Conservation (phyloP, 2,113 vertebrate species). For the Furnarius figulus region DNA sequence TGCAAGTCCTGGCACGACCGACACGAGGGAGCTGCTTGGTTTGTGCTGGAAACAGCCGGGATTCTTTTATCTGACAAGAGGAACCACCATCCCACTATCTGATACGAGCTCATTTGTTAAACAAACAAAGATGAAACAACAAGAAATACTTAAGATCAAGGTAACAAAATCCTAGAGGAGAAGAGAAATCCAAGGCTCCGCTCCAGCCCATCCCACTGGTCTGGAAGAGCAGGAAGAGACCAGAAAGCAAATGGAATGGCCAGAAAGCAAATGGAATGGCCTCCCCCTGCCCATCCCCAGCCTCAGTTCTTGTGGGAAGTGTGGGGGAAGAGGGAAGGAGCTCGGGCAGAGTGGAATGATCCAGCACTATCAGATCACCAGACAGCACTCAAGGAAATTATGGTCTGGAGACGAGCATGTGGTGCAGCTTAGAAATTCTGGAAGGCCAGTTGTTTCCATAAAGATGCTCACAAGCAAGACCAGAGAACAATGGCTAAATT, state of each 20-base stretch:
- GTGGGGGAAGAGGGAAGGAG: not conserved
- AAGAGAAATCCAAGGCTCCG: not conserved
- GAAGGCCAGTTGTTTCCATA: not conserved
- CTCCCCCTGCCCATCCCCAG: not conserved
- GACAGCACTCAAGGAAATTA: conserved; percentile 2
- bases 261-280: not conserved
- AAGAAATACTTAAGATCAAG: not conserved
- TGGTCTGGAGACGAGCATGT: not conserved
- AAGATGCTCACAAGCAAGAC: not conserved
- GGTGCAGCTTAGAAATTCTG: not conserved
- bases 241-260: not conserved
- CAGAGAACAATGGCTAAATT: conserved; percentile 14
- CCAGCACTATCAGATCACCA: not conserved
- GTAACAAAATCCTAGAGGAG: not conserved
- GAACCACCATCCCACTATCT: not conserved
- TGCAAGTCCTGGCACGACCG: conserved; percentile 42
- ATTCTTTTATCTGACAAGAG: not conserved
- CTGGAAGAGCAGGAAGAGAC: not conserved
- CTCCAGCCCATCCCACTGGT: not conserved
- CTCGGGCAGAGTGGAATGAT: not conserved
- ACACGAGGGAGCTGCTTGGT: not conserved
- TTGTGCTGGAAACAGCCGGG: not conserved
- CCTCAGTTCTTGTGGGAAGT: rapidly evolving
- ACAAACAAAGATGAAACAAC: conserved; percentile 30
- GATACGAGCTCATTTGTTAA: conserved; percentile 27